phyloP scores from a whole-genome alignment of 2,888 invertebrate genomes.

The Carpatolechia fugitivella region DNA sequence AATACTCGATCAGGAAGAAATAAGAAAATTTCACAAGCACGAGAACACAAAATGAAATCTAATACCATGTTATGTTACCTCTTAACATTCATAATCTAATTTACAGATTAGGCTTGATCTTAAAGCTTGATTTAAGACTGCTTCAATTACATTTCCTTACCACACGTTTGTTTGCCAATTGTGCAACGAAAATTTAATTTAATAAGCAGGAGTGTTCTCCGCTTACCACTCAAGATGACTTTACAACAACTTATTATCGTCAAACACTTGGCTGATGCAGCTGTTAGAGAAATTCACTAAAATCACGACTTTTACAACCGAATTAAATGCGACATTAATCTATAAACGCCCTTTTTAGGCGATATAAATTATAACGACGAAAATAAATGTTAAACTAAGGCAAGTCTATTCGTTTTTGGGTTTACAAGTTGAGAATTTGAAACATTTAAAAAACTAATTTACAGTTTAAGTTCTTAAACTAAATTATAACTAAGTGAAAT shows the following conservation, averaged over 20 bases:
- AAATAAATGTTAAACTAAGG: not conserved
- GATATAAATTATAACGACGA: not conserved
- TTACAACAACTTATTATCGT: not conserved
- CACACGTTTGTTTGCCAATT: too few species aligned
- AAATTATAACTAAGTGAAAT: conserved; percentile 21
- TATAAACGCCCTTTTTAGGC: not conserved
- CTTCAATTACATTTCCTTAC: too few species aligned
- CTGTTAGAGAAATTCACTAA: not conserved
- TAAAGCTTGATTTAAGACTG: too few species aligned
- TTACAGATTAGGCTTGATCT: too few species aligned
- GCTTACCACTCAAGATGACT: too few species aligned
- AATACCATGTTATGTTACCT: too few species aligned
- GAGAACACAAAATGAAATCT: too few species aligned
- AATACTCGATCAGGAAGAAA: too few species aligned
- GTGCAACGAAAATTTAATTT: too few species aligned
- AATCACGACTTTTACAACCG: not conserved
- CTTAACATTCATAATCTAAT: too few species aligned
- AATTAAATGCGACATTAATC: not conserved
- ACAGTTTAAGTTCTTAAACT: conserved; percentile 18
- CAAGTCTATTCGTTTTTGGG: conserved; percentile 9
- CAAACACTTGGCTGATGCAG: not conserved
- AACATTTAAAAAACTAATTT: conserved; percentile 13
- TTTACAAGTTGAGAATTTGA: conserved; percentile 4
- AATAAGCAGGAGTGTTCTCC: too few species aligned
- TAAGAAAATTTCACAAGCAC: too few species aligned